Evolutionary conservation across 2,113 vertebrate species (phyloP).

Genomic region (Percopsis transmontana): DNA sequence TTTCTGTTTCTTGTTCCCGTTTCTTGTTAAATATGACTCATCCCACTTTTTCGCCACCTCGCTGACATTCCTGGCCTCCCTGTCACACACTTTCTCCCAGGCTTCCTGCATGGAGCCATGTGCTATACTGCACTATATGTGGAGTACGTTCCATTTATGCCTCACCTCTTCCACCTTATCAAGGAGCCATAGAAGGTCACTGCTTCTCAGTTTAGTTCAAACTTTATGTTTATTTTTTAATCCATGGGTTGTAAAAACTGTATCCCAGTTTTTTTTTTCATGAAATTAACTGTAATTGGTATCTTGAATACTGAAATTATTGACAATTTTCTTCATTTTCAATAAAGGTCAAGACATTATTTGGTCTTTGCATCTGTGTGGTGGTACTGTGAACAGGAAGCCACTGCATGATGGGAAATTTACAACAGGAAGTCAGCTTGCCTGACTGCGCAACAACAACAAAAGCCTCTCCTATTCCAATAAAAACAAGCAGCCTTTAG

Average conservation of each 20-base stretch:
- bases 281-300: too few species aligned
- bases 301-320: too few species aligned
- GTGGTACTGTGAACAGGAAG: constrained; percentile 54
- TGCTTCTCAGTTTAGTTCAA: too few species aligned
- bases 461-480: constrained; percentile 30
- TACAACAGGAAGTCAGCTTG: constrained; percentile 61
- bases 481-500: constrained; percentile 19
- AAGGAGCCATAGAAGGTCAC: too few species aligned
- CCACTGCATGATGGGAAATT: constrained; percentile 54
- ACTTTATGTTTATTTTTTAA: too few species aligned
- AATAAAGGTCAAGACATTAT: too few species aligned
- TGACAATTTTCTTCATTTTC: too few species aligned
- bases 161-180: constrained; percentile 11
- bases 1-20: too few species aligned
- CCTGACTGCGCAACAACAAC: constrained; percentile 51
- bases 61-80: constrained; percentile 60
- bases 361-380: too few species aligned
- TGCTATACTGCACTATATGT: constrained; percentile 11
- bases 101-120: constrained; percentile 44
- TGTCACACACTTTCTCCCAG: constrained; percentile 44
- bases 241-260: too few species aligned
- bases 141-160: constrained; percentile 35
- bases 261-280: too few species aligned
- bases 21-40: too few species aligned
- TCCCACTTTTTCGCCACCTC: background rate